These are phyloP conservation scores for Liparis tanakae DNA, from an alignment of 2,797 vertebrate species.

Conservation along the genomic window DNA sequence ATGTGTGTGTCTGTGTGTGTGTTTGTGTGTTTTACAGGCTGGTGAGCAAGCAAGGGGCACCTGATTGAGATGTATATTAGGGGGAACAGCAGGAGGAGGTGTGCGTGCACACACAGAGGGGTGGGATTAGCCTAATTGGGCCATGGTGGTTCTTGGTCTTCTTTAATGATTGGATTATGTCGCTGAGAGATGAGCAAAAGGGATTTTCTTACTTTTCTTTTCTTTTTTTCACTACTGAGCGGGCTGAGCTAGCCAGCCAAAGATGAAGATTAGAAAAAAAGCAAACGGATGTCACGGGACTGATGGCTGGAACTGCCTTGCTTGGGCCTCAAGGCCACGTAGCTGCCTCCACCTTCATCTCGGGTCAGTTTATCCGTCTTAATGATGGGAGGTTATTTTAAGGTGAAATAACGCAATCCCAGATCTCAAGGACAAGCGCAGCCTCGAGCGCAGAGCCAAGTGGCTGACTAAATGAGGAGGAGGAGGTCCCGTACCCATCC, in stretches of 20 bases:
- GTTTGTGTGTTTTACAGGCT: constrained; percentile 29
- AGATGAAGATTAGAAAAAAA: constrained; percentile 3
- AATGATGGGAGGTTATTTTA: constrained; percentile 56
- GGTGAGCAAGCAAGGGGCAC: constrained; percentile 22
- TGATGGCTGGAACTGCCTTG: constrained; percentile 20
- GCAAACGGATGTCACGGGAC: constrained; percentile 33
- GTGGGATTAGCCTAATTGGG: constrained; percentile 76
- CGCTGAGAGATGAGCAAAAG: constrained; percentile 65
- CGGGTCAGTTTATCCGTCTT: constrained; percentile 38
- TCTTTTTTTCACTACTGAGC: constrained; percentile 45
- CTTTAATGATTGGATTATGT: constrained; percentile 77
- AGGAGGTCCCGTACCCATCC: constrained; percentile 12
- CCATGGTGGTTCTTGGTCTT: constrained; percentile 66
- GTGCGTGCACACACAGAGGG: constrained; percentile 57
- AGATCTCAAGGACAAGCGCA: constrained; percentile 57
- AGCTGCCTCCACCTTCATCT: constrained; percentile 36
- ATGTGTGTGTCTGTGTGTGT: constrained; percentile 13
- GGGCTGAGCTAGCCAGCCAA: constrained; percentile 32
- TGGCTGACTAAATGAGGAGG: constrained; percentile 56
- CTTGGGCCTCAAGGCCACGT: constrained; percentile 36
- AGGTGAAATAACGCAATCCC: constrained; percentile 53
- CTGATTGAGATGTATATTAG: constrained; percentile 71
- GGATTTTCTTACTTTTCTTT: background rate
- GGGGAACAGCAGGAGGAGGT: constrained; percentile 59
- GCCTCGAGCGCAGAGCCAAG: constrained; percentile 48